These are phyloP conservation scores for Ciconia boyciana DNA, from an alignment of 2,113 vertebrate genomes.

Conservation along the genomic window DNA sequence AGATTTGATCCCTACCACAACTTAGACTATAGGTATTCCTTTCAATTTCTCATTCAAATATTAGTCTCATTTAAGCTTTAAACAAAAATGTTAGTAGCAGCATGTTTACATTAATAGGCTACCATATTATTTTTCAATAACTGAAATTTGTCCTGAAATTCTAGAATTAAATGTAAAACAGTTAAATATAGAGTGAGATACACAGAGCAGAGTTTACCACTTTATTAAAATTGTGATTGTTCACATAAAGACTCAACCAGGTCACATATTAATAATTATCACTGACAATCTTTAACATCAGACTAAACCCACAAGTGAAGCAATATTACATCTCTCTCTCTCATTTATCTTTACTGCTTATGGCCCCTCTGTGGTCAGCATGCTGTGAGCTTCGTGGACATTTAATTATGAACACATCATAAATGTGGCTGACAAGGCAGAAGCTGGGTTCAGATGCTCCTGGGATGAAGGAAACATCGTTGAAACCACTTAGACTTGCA, in stretches of 20 bases:
- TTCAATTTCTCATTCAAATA: neutral
- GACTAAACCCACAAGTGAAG: conserved; percentile 85
- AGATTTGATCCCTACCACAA: neutral
- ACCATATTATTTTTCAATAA: neutral
- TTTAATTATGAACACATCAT: conserved; percentile 86
- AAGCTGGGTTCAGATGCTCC: conserved; percentile 70
- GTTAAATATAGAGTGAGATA: neutral
- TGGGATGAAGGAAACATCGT: conserved; percentile 62
- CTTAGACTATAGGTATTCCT: neutral
- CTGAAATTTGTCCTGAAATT: neutral
- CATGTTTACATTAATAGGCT: neutral
- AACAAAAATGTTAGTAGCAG: neutral
- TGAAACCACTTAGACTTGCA: conserved; percentile 68
- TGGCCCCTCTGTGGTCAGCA: conserved; percentile 83
- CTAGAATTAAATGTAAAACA: neutral
- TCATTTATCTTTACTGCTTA: conserved; percentile 90
- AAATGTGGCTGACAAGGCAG: conserved; percentile 85
- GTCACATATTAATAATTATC: conserved; percentile 91
- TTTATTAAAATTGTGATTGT: conserved; percentile 78
- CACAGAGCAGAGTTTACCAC: conserved; percentile 44
- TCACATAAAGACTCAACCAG: conserved; percentile 79
- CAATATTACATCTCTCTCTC: conserved; percentile 87
- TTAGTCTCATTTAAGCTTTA: neutral
- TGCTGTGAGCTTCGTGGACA: conserved; percentile 74
- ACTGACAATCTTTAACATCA: conserved; percentile 87